Base-by-base conservation (phyloP, 2,888 invertebrate species). In the Ichneumon xanthorius region DNA sequence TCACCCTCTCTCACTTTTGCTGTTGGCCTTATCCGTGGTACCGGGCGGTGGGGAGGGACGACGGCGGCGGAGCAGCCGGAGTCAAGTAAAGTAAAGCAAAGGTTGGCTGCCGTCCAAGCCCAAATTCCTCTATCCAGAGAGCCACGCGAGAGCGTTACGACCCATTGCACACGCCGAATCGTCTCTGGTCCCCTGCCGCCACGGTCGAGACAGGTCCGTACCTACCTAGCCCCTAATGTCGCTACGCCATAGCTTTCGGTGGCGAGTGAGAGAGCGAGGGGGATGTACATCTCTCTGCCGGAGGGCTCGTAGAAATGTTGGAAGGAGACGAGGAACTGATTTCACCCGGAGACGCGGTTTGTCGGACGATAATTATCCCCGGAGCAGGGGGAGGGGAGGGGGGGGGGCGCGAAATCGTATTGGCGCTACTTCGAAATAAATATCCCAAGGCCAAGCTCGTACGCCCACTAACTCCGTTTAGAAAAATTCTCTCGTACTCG, bases 121-220 rank as follows among this genome's bases (percentile, higher is more conserved):
- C 86, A 90, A 90, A 92, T 92, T 91, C 89, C 88, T 80, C 83
- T 73, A 87, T 89, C 88, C 88, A 82, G 89, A 85, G 87, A 86
- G 87, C 87, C 84, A 82, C 85, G 88, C 88, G 80, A 86, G 87
- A 88, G 88, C 91, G 91, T 92, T 90, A 90, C 92, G 89, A 90
- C 87, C 91, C 92, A 92, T 92, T 92, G 91, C 91, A 92, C 92
- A 91, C 90, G 91, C 90, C 91, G 89, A 92, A 92, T 92, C 92
- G 92, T 91, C 90, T 92, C 90, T 89, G 87, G 88, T 90, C 89
- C 88, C 90, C 82, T 85, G 78, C 87, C 73, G 73, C 87, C 81
- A 88, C 86, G 90, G 88, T 91, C 89, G 87, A 90, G 88, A 90
- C 88, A 89, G 88, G 88, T 88, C 91, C 90, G 89, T 78, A 86